Evolutionary conservation across 37 sponge, comb jelly and placozoan species (phyloP).

Genomic region (Mnemiopsis leidyi): DNA sequence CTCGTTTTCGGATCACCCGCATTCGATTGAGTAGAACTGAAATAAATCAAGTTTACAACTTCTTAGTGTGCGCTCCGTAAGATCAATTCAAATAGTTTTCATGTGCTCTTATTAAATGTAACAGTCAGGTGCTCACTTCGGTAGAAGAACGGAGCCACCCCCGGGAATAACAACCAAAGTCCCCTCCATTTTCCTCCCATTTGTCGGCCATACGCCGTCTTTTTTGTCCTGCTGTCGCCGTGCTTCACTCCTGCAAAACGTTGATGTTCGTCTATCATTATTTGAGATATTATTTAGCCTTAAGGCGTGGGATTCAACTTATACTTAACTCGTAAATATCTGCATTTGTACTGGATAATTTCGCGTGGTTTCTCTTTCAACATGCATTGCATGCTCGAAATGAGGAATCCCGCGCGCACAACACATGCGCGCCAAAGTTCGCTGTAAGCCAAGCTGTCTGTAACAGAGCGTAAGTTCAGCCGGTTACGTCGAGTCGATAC

Average conservation of each 20-base stretch:
- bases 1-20: not conserved
- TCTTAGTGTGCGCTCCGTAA: no score
- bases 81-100: no score
- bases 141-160: conserved; percentile 53
- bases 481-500: not conserved
- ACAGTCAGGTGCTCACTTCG: no score
- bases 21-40: conserved; percentile 22
- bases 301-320: no score
- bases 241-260: conserved; percentile 56
- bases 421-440: conserved; percentile 21
- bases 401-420: not conserved
- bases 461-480: not conserved
- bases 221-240: not conserved
- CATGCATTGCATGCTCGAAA: not conserved
- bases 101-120: no score
- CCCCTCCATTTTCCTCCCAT: conserved; percentile 60
- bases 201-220: conserved; percentile 12
- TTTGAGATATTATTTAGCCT: no score
- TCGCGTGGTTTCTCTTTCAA: not conserved
- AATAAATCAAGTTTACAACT: no score
- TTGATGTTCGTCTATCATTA: no score
- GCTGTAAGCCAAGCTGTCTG: conserved; percentile 59
- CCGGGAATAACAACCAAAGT: conserved; percentile 46
- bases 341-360: no score
- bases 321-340: no score